Evolutionary conservation across 2,888 invertebrate species (phyloP).

Genomic region (Hemithea aestivaria): DNA sequence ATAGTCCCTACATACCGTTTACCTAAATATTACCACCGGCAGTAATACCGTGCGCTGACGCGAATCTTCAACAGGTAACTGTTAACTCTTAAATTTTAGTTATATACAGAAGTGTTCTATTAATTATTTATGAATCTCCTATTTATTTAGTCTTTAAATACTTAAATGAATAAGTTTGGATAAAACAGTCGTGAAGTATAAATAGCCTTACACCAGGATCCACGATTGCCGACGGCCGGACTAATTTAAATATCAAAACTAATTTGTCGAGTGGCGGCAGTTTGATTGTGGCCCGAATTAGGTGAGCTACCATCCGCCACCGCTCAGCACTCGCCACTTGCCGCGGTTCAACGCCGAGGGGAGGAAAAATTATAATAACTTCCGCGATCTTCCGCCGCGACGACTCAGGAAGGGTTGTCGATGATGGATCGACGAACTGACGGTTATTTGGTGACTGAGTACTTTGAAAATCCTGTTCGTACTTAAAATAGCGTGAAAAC

Average conservation of each 20-base stretch:
- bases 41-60: too few species aligned
- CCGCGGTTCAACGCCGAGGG: constrained; percentile 12
- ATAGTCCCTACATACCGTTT: too few species aligned
- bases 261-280: constrained; percentile 64
- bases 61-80: too few species aligned
- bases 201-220: constrained; percentile 24
- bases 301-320: constrained; percentile 33
- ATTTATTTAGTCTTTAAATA: too few species aligned
- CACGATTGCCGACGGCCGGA: constrained; percentile 49
- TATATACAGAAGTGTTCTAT: too few species aligned
- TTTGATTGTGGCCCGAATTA: constrained; percentile 65
- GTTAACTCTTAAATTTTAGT: too few species aligned
- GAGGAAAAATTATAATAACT: constrained; percentile 39
- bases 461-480: too few species aligned
- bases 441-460: constrained; percentile 4
- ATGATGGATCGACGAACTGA: constrained; percentile 24
- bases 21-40: too few species aligned
- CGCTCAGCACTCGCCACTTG: constrained; percentile 8
- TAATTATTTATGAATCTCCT: too few species aligned
- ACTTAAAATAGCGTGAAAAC: too few species aligned
- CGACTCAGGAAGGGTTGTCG: constrained; percentile 35
- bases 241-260: constrained; percentile 76
- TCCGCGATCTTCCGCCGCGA: constrained; percentile 10
- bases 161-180: too few species aligned
- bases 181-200: constrained; percentile 25